These are phyloP conservation scores for Periophthalmodon schlosseri DNA, from an alignment of 2,113 vertebrate genomes.

Conservation along the genomic window DNA sequence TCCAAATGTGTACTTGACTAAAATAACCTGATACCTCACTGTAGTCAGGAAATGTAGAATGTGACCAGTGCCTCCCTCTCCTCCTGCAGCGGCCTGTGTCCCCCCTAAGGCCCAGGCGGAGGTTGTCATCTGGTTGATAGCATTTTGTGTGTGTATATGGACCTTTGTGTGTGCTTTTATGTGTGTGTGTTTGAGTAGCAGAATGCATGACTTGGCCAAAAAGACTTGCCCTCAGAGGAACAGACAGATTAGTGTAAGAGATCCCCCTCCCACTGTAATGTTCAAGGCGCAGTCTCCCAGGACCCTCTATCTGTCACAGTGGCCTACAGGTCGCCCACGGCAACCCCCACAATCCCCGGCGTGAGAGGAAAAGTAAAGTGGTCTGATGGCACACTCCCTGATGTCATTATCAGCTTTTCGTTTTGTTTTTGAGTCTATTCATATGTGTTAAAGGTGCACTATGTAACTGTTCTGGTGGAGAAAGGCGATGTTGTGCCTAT, in stretches of 20 bases:
- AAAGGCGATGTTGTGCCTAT: not conserved
- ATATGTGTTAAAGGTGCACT: not conserved
- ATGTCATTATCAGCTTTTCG: slow-evolving; percentile 20
- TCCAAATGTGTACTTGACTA: too few relatives aligned
- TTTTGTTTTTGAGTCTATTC: not conserved
- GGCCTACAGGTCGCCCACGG: slow-evolving; percentile 57
- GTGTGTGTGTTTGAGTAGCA: slow-evolving; percentile 45
- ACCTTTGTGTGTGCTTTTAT: slow-evolving; percentile 2
- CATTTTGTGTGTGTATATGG: slow-evolving; percentile 15
- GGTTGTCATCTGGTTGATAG: slow-evolving; percentile 65
- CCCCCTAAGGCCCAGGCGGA: slow-evolving; percentile 46
- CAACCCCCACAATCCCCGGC: slow-evolving; percentile 33
- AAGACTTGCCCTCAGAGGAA: slow-evolving; percentile 68
- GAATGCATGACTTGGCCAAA: slow-evolving; percentile 44
- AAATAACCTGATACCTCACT: not conserved
- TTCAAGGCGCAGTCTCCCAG: slow-evolving; percentile 57
- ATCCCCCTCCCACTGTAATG: slow-evolving; percentile 50
- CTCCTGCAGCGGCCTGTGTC: slow-evolving; percentile 31
- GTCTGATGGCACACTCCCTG: slow-evolving; percentile 51
- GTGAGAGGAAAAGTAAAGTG: slow-evolving; percentile 44
- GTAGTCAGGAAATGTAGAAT: slow-evolving; percentile 43
- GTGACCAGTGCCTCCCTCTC: slow-evolving; percentile 26
- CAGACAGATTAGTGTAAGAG: slow-evolving; percentile 69
- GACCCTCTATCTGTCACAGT: slow-evolving; percentile 63
- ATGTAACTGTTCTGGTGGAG: not conserved